Percentiles rank a stretch among this genome's conserved stretches.
These are phyloP conservation scores for Microhierax caerulescens DNA, from an alignment of 2,797 vertebrate species.

Conservation along the genomic window DNA sequence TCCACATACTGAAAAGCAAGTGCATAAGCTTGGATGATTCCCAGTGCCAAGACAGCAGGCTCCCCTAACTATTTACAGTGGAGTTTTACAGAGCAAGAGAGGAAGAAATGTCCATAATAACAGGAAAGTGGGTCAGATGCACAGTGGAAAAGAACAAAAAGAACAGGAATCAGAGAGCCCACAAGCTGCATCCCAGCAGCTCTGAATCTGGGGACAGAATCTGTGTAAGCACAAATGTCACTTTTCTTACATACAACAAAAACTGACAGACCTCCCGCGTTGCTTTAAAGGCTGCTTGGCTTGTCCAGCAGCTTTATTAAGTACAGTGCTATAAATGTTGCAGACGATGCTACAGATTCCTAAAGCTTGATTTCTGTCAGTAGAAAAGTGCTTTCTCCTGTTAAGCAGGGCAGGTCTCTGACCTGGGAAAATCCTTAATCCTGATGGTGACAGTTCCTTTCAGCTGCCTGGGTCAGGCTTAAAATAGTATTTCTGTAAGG, in stretches of 20 bases:
- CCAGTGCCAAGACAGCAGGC: neutral
- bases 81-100: neutral
- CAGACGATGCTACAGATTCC: neutral
- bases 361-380: constrained; percentile 26
- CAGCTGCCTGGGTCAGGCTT: constrained; percentile 27
- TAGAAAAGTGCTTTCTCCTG: constrained; percentile 10
- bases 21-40: neutral
- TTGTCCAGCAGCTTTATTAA: constrained; percentile 1
- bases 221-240: neutral
- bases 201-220: neutral
- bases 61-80: neutral
- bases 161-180: neutral
- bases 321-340: neutral
- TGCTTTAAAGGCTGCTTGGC: neutral
- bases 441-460: constrained; percentile 37
- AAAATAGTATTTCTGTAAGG: constrained; percentile 29
- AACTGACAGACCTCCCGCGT: neutral
- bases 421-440: constrained; percentile 59
- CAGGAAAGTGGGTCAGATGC: neutral
- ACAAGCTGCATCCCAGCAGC: neutral
- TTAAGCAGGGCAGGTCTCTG: constrained; percentile 42
- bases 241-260: neutral
- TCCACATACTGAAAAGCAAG: neutral
- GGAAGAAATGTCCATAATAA: neutral
- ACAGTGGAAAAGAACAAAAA: neutral